Percentiles rank a stretch among this genome's conserved stretches.
Evolutionary conservation across 2,888 invertebrate species (phyloP).

Genomic region (Deilephila porcellus): DNA sequence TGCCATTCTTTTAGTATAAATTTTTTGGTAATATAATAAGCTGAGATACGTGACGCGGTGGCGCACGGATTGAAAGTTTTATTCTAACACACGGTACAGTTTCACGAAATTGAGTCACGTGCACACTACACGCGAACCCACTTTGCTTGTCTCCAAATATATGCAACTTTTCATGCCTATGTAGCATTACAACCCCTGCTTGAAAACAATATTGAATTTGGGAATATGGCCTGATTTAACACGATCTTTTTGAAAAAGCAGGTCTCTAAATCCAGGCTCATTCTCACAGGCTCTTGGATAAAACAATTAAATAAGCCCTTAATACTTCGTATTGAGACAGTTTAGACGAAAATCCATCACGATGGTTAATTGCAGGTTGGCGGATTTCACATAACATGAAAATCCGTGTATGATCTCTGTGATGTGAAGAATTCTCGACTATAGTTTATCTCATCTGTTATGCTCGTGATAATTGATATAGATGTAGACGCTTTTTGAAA

Average conservation of each 20-base stretch:
- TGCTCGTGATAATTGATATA: too few relatives aligned
- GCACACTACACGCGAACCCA: conserved; percentile 69
- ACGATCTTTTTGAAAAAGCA: neutral
- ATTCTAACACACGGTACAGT: conserved; percentile 42
- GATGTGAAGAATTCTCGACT: rapidly evolving
- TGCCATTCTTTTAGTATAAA: conserved; percentile 10
- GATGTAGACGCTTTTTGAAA: too few relatives aligned
- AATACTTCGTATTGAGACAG: too few relatives aligned
- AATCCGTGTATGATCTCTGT: too few relatives aligned
- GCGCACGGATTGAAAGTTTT: conserved; percentile 27
- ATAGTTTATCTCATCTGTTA: too few relatives aligned
- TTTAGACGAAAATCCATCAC: too few relatives aligned
- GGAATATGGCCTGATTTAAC: neutral
- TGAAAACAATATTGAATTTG: conserved; percentile 7
- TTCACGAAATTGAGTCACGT: conserved; percentile 70
- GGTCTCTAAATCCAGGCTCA: too few relatives aligned
- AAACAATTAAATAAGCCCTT: too few relatives aligned
- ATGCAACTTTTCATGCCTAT: conserved; percentile 61
- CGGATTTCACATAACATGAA: too few relatives aligned
- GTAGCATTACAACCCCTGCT: conserved; percentile 43
- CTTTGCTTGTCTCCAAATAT: conserved; percentile 73
- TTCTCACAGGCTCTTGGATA: too few relatives aligned
- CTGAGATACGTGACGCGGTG: conserved; percentile 9
- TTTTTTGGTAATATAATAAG: conserved; percentile 27
- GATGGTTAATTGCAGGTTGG: too few relatives aligned